Percentiles rank a stretch among this genome's conserved stretches.
These are phyloP conservation scores for Megaustenia siamemsis DNA, from an alignment of 2,888 invertebrate genomes.

Conservation along the genomic window DNA sequence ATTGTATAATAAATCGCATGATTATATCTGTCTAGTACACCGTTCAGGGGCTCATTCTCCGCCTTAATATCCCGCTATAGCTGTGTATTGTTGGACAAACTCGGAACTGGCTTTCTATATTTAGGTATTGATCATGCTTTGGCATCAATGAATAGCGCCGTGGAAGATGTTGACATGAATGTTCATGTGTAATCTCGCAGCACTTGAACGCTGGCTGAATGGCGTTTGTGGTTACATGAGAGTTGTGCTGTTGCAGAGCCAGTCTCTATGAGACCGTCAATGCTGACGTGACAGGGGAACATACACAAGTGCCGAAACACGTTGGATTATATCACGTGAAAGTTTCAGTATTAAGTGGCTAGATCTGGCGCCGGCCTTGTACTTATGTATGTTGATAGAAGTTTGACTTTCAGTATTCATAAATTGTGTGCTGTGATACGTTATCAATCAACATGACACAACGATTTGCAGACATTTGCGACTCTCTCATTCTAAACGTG, in stretches of 20 bases:
- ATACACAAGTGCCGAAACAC: too few species aligned
- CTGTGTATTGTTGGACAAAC: neutral
- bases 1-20: too few species aligned
- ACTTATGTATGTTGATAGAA: too few species aligned
- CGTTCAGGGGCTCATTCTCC: too few species aligned
- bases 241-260: neutral
- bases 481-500: conserved; percentile 42
- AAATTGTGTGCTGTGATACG: neutral
- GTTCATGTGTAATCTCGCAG: neutral
- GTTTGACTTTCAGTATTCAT: too few species aligned
- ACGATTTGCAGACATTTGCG: conserved; percentile 41
- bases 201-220: neutral
- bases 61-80: too few species aligned
- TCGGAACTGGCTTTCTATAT: neutral
- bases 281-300: too few species aligned
- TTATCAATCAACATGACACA: conserved; percentile 29
- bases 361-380: too few species aligned
- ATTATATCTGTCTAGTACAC: too few species aligned
- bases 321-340: too few species aligned
- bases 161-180: neutral
- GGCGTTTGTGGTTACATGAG: neutral
- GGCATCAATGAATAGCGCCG: neutral
- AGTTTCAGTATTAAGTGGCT: too few species aligned
- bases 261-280: too few species aligned
- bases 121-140: neutral